Base-by-base conservation (phyloP, 2,888 invertebrate species). In the Polia nebulosa region DNA sequence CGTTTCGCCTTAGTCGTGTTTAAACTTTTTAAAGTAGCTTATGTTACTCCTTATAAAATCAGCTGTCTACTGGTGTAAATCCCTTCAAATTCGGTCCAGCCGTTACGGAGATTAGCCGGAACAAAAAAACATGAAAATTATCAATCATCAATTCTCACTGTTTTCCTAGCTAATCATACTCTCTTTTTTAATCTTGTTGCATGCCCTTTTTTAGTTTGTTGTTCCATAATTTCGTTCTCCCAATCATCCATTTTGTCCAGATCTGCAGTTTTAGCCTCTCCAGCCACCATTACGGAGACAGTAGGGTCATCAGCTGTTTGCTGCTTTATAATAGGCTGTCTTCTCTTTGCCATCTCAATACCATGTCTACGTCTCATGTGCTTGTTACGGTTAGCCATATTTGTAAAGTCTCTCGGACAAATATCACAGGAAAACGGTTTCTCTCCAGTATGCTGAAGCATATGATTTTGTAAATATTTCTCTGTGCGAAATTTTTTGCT, bases 331-430 rank as follows among this genome's bases (percentile, higher is more conserved):
- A 69, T 56, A 32, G 67, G 22, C 9, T 44, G 89, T 69, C 86
- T 92, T 74, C 84, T 92, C 68, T 89, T 93, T 0, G 89, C 82
- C 83, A 88, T 90, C 45, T 91, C 89, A 56, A 86, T 96, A 20
- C 97, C 96, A 81, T 97, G 97, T 22, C 96, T 94, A 20, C 97
- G 93, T 89, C 97, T 97, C 97, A 97, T 97, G 84, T 97, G 97
- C 83, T 97, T 97, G 85, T 97, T 97, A 83, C 97, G 97, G 91
- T 97, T 97, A 0, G 97, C 97, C 97, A 97, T 97, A 88, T 97
- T 97, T 0, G 97, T 97, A 82, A 97, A 97, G 81, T 97, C 89
- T 36, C 89, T 81, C 81, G 96, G 96, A 86, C 97, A 98, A 72
- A 97, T 96, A 11, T 96, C 86, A 83, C 97, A 98, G 0, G 97